Evolutionary conservation across 2,113 vertebrate genomes (phyloP).

Genomic region (Scophthalmus maximus): DNA sequence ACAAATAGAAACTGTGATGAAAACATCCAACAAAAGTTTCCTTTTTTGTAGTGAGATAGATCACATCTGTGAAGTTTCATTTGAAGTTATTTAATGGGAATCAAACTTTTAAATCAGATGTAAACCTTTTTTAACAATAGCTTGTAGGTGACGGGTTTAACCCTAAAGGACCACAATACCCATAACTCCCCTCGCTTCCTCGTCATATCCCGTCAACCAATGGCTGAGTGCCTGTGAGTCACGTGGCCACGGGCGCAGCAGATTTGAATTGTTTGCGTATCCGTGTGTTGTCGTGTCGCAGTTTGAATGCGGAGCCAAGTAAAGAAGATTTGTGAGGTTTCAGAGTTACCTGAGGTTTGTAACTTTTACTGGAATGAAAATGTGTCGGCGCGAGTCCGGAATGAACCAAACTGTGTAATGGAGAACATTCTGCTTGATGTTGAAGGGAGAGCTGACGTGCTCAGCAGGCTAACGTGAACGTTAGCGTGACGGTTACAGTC

Average conservation of each 20-base stretch:
- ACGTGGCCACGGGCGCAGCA: slow-evolving; percentile 65
- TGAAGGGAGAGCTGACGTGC: neutral
- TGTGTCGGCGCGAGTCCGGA: accelerated
- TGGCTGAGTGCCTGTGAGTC: slow-evolving; percentile 31
- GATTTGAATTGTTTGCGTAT: slow-evolving; percentile 79
- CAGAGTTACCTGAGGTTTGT: slow-evolving; percentile 32
- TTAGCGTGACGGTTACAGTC: neutral
- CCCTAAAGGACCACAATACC: slow-evolving; percentile 38
- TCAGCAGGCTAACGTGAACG: slow-evolving; percentile 19
- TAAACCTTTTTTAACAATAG: neutral
- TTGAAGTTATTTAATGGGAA: neutral
- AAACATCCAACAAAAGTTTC: too few species aligned
- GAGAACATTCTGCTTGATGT: neutral
- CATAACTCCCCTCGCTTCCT: accelerated
- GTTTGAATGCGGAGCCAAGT: slow-evolving; percentile 44
- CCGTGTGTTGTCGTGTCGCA: slow-evolving; percentile 7
- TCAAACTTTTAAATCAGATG: neutral
- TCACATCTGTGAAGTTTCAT: neutral
- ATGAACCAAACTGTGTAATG: neutral
- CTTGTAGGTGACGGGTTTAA: accelerated
- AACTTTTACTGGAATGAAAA: neutral
- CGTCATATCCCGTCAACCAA: slow-evolving; percentile 59
- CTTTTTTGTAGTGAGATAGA: too few species aligned
- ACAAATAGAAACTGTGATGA: too few species aligned
- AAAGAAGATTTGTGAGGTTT: slow-evolving; percentile 8